phyloP scores from a whole-genome alignment of 2,113 vertebrate species.

The Oplegnathus fasciatus region DNA sequence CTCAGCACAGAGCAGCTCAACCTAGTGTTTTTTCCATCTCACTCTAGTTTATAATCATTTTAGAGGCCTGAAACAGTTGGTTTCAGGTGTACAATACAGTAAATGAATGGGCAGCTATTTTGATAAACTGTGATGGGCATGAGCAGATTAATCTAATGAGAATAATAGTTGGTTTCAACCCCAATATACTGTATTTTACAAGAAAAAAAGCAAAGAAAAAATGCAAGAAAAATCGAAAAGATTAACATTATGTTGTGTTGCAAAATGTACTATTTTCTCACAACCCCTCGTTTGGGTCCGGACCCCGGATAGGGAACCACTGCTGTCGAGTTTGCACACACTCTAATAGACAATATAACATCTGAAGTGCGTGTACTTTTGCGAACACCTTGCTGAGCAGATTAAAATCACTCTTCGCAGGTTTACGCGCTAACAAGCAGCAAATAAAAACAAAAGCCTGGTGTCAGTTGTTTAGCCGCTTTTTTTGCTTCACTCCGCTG shows the following conservation, averaged over 20 bases:
- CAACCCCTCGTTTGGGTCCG: neutral
- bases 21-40: too few species aligned
- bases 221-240: neutral
- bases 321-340: neutral
- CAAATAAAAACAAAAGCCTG: conserved; percentile 74
- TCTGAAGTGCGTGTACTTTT: conserved; percentile 4
- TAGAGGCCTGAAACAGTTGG: neutral
- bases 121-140: too few species aligned
- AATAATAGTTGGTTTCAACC: neutral
- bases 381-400: neutral
- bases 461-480: conserved; percentile 53
- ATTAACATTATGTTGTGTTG: rapidly evolving
- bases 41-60: neutral
- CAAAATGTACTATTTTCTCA: too few species aligned
- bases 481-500: conserved; percentile 61
- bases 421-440: conserved; percentile 29
- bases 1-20: too few species aligned
- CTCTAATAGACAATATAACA: neutral
- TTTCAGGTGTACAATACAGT: neutral
- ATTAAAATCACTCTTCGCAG: neutral
- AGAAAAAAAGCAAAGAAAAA: neutral
- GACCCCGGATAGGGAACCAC: neutral
- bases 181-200: neutral
- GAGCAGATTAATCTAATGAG: neutral
- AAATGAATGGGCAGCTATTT: too few species aligned